phyloP scores from a whole-genome alignment of 1,140 invertebrate species.

The Lepidotrigona ventralis region DNA sequence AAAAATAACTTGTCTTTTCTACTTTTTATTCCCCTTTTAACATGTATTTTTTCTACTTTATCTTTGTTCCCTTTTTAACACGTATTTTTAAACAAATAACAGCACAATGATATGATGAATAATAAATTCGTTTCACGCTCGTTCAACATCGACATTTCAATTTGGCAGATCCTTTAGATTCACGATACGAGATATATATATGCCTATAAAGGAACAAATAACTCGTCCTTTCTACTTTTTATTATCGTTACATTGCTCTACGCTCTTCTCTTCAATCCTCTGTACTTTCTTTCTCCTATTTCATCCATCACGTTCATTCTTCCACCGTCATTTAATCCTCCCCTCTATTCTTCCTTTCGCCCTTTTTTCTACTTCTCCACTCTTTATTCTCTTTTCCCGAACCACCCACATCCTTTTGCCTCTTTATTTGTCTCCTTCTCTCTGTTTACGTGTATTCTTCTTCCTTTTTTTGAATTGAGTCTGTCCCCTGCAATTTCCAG shows the following conservation, averaged over 20 bases:
- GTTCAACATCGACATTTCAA: conserved; percentile 10
- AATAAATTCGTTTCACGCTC: neutral
- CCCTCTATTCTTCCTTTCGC: neutral
- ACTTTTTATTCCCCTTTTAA: too few relatives aligned
- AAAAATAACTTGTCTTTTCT: neutral
- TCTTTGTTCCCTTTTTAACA: too few relatives aligned
- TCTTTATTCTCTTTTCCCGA: neutral
- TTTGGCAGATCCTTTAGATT: neutral
- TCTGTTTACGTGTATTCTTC: neutral
- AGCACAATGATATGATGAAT: neutral
- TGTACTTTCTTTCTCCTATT: neutral
- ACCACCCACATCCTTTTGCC: neutral
- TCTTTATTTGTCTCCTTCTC: neutral
- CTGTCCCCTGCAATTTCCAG: too few relatives aligned
- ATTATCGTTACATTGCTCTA: neutral
- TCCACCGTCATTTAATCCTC: neutral
- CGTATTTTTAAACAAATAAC: neutral
- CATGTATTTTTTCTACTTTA: too few relatives aligned
- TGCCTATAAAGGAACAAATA: neutral
- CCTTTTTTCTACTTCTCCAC: neutral
- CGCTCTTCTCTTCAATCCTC: too few relatives aligned
- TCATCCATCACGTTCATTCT: neutral
- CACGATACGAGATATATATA: neutral
- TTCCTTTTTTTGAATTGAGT: neutral
- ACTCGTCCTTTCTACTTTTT: neutral